Base-by-base conservation (phyloP, 2,113 vertebrate species). In the Archocentrus centrarchus region DNA sequence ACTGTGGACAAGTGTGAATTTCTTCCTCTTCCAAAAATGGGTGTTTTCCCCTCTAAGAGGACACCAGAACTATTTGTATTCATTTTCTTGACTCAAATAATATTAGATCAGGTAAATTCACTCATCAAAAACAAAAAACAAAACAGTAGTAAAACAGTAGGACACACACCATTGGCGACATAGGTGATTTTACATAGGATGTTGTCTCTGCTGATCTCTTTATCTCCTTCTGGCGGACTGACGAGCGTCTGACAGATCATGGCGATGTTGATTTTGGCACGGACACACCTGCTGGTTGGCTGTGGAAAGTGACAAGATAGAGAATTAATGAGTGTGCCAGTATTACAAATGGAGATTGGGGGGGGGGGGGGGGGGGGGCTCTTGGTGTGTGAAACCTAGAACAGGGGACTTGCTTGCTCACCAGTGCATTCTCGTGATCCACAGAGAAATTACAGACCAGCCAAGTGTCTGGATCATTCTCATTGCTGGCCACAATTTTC, bases 391-490 rank as follows among this genome's bases (percentile, higher is more conserved):
- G 24, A 7, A 14, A 18, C 22, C 22, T 17, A 1, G 2, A 13
- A 7, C 11, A 60, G 22, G 14, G 61, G 47, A 9, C 27, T 32
- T 15, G 44, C 18, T 50, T 44, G 91, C 97, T 97, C 94, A 99
- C 98, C 94, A 97, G 97, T 79, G 97, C 97, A 15, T 96, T 96
- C n/a, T 98, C 97, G 50, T 99, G 98, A 82, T 99, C 98, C 59
- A 99, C 98, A 53, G 98, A 99, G 89, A 99, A 99, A 87, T 99
- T 99, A 92, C 98, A 99, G 59, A 99, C 98, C 91, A 99, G 96
- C 97, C 98, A 99, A 4, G 98, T 99, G 93, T 99, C 98, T 0
- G 97, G 97, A 92, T 99, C 98, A 66, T 97, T 99, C 96, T 99
- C 98, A 80, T 97, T 98, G 93, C 95, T 96, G 66, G 97, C 95